Evolutionary conservation across 2,113 vertebrate species (phyloP), one percentile per base, ranked within the genome.

Genomic region (Dermatemys mawii): DNA sequence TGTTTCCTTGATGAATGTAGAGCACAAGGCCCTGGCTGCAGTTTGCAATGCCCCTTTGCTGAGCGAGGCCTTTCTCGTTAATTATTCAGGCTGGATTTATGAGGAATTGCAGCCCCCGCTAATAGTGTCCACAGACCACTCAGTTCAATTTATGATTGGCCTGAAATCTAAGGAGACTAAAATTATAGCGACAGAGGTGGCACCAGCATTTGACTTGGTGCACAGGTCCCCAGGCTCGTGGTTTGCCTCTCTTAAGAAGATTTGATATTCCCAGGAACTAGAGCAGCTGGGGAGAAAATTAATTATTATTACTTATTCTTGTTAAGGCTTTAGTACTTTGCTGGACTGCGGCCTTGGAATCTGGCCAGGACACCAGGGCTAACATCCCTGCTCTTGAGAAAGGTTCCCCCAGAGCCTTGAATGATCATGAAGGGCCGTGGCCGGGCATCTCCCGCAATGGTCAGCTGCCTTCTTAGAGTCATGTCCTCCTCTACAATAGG

Each of bases 231-330:
- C 12, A 26, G 0, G 80, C 22, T 78, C 12, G 55, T 49, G 78
- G 53, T 24, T 1, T 11, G 78, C 90, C 91, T 10, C 1, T 60
- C 26, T 50, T 29, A 3, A 5, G 54, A 48, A 93, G 90, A 90
- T 95, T 88, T 35, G 91, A 78, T 5, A 49, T 41, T 41, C 67
- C 78, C 81, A 46, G 10, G 87, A 41, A 93, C 88, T 60, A 5
- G 3, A 90, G 78, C 90, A 81, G 90, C 86, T 32, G 26, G 38
- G 55, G 24, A 81, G 96, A 95, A 94, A 94, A 94, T 97, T 96
- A 90, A 94, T 96, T 17, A 38, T 70, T 70, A 44, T 44, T 22
- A 75, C 24, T 75, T 24, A 44, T 95, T 81, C 19, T 53, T 27
- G 12, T 57, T 57, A 5, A 57, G 55, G 27, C 55, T 29, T 55